These are phyloP conservation scores for Mayetiola destructor DNA, from an alignment of 2,888 invertebrate genomes.

Conservation along the genomic window DNA sequence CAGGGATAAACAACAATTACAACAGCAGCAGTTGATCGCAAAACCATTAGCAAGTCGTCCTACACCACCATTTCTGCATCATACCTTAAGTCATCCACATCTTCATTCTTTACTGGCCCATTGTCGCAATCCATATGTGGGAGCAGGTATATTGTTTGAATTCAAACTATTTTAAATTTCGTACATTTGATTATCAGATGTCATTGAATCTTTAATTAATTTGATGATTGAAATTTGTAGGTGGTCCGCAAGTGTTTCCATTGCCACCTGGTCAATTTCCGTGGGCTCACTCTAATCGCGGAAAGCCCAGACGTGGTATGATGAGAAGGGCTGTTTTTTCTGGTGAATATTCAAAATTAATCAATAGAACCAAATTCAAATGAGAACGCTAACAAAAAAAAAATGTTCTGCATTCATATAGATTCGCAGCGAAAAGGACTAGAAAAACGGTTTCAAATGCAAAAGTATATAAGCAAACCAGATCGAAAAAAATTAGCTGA, in stretches of 20 bases:
- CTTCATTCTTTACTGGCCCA: conserved; percentile 69
- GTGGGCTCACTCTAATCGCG: conserved; percentile 81
- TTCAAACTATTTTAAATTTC: not conserved
- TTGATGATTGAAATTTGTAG: conserved; percentile 30
- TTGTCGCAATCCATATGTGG: conserved; percentile 71
- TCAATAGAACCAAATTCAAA: not conserved
- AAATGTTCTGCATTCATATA: conserved; percentile 20
- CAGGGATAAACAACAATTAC: conserved; percentile 16
- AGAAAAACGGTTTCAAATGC: conserved; percentile 89
- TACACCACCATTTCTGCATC: conserved; percentile 45
- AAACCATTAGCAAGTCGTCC: conserved; percentile 73
- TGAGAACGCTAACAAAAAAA: not conserved
- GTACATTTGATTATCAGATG: not conserved
- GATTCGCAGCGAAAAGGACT: conserved; percentile 90
- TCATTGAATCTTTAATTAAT: conserved; percentile 25
- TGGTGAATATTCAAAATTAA: conserved; percentile 23
- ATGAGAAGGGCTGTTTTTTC: conserved; percentile 94
- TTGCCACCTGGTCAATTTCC: conserved; percentile 55
- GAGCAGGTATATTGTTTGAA: too few species aligned
- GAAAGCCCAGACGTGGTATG: conserved; percentile 91
- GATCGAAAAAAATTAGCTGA: conserved; percentile 95
- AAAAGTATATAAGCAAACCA: conserved; percentile 97
- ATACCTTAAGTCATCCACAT: conserved; percentile 54
- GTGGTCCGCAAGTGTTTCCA: conserved; percentile 44
- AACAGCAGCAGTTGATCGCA: conserved; percentile 42